A percentile compares a stretch with the other conserved stretches of the same genome.
phyloP scores from a whole-genome alignment of 2,113 vertebrate genomes.

The Oncorhynchus kisutch region DNA sequence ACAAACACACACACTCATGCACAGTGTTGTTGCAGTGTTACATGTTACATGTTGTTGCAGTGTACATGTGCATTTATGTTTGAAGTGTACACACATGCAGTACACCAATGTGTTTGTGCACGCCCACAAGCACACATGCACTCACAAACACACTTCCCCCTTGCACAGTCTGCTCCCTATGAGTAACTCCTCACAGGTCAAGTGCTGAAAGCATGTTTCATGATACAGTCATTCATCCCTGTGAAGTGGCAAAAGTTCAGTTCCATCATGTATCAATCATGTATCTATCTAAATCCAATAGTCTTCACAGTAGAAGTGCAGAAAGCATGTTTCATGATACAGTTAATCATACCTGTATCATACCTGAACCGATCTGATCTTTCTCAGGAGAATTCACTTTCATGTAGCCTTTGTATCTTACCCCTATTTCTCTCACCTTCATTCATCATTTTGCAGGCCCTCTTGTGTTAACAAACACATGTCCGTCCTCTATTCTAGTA shows the following conservation, averaged over 20 bases:
- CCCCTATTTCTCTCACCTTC: too few species aligned
- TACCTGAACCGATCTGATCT: too few species aligned
- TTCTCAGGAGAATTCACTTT: too few species aligned
- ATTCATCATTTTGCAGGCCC: too few species aligned
- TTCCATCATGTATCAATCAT: conserved; percentile 35
- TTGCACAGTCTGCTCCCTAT: conserved; percentile 22
- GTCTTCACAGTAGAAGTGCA: conserved; percentile 32
- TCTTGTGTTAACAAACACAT: too few species aligned
- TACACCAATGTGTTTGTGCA: background rate
- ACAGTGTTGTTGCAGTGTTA: too few species aligned
- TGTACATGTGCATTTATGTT: background rate
- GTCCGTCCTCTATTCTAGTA: too few species aligned
- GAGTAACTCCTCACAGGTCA: conserved; percentile 49
- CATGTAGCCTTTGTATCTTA: too few species aligned
- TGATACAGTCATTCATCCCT: background rate
- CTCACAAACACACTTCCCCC: conserved; percentile 3
- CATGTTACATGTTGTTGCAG: background rate
- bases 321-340: background rate
- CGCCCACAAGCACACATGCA: conserved; percentile 17
- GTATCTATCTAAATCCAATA: background rate
- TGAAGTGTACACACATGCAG: background rate
- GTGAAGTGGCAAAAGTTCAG: conserved; percentile 44
- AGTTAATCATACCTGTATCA: too few species aligned
- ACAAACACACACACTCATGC: too few species aligned
- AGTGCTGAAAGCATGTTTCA: conserved; percentile 7